A percentile compares a stretch with the other conserved stretches of the same genome.
These are phyloP conservation scores for Psilopsiagon aurifrons DNA, from an alignment of 2,113 vertebrate genomes.

Conservation along the genomic window DNA sequence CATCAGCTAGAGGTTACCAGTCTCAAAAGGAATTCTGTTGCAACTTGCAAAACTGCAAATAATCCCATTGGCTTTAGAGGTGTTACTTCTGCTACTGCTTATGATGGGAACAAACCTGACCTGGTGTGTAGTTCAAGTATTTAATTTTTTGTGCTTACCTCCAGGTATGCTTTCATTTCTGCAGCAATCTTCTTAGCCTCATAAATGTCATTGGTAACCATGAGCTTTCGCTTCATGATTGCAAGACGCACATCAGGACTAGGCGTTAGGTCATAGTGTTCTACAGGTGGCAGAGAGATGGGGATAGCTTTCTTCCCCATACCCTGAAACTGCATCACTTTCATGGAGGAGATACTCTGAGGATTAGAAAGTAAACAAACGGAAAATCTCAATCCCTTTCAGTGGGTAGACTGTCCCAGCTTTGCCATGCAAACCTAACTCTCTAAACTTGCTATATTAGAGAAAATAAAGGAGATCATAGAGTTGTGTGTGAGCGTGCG, in stretches of 20 bases:
- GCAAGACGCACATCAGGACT: constrained; percentile 91
- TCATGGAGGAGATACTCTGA: constrained; percentile 91
- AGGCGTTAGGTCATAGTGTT: constrained; percentile 81
- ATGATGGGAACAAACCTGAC: neutral
- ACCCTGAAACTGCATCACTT: constrained; percentile 90
- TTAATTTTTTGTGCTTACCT: constrained; percentile 72
- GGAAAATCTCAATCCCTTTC: neutral
- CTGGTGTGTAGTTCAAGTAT: neutral
- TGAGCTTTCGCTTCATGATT: constrained; percentile 91
- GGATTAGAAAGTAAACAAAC: neutral
- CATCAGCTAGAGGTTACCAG: neutral
- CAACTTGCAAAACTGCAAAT: neutral
- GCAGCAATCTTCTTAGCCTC: constrained; percentile 68
- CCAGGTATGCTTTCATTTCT: constrained; percentile 81
- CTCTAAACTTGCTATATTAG: neutral
- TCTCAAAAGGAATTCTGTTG: neutral
- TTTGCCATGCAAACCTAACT: neutral
- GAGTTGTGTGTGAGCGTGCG: neutral
- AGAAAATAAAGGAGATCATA: neutral
- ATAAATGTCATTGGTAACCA: constrained; percentile 82
- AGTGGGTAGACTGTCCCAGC: neutral
- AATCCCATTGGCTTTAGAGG: neutral
- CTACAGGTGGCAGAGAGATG: constrained; percentile 74
- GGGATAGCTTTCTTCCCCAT: constrained; percentile 59
- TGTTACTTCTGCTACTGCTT: neutral